These are phyloP conservation scores for Drosophila limbata DNA, from an alignment of 2,888 invertebrate species.

Conservation along the genomic window DNA sequence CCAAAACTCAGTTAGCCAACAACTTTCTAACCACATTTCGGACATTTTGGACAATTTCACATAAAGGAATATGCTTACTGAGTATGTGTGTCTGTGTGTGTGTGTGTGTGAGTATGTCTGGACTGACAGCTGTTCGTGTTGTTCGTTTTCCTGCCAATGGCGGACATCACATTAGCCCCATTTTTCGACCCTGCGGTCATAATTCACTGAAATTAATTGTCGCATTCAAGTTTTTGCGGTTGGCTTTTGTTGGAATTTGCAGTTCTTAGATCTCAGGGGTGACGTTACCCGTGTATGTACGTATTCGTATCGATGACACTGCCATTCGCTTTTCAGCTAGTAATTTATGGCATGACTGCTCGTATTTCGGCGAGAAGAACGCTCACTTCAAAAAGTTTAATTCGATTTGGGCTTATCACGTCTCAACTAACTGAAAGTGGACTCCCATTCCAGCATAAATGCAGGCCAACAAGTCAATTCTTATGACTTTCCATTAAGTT, in stretches of 20 bases:
- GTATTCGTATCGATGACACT: constrained; percentile 29
- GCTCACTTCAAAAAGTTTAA: constrained; percentile 27
- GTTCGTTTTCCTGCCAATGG: constrained; percentile 43
- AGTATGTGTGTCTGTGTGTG: constrained; percentile 5
- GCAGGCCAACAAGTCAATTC: constrained; percentile 16
- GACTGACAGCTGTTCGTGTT: constrained; percentile 73
- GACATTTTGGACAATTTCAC: constrained; percentile 51
- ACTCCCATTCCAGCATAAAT: constrained; percentile 16
- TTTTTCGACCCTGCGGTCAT: constrained; percentile 72
- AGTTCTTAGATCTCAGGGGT: constrained; percentile 30
- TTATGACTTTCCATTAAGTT: constrained; percentile 32
- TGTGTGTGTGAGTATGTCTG: constrained; percentile 11
- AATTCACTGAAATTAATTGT: constrained; percentile 79
- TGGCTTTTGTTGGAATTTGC: constrained; percentile 19
- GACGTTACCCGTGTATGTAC: neutral
- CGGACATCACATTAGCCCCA: constrained; percentile 72
- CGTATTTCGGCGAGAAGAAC: neutral
- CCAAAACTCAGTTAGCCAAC: constrained; percentile 43
- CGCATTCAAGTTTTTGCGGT: constrained; percentile 60
- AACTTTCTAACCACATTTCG: constrained; percentile 59
- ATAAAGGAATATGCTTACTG: constrained; percentile 19
- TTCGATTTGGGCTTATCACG: constrained; percentile 34
- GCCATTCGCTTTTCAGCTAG: constrained; percentile 16
- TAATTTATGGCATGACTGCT: constrained; percentile 35
- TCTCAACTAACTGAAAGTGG: neutral